Percentiles rank a stretch among this genome's conserved stretches.
Evolutionary conservation across 2,888 invertebrate species (phyloP).

Genomic region (Oligia latruncula): DNA sequence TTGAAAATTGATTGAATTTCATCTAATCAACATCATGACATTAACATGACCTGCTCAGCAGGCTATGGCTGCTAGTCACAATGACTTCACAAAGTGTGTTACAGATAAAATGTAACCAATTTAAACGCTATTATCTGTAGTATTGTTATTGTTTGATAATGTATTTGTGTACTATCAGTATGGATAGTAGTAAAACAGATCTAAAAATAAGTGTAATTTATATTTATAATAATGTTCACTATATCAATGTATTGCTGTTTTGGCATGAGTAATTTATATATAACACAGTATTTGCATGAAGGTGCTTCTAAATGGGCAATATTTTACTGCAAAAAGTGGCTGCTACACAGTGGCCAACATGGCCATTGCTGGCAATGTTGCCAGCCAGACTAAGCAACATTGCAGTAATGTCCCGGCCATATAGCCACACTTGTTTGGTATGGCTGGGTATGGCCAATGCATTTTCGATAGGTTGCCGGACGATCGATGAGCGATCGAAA

Average conservation of each 20-base stretch:
- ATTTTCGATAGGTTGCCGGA: neutral
- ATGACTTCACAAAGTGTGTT: too few species aligned
- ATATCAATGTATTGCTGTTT: slow-evolving; percentile 9
- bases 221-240: neutral
- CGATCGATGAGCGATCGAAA: too few species aligned
- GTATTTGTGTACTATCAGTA: neutral
- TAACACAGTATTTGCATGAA: neutral
- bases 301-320: neutral
- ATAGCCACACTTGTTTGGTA: neutral
- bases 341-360: neutral
- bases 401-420: neutral
- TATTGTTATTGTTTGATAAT: slow-evolving; percentile 8
- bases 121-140: slow-evolving; percentile 8
- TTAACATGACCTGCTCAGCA: neutral
- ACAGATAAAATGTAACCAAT: neutral
- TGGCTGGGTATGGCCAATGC: neutral
- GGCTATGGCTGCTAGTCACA: neutral
- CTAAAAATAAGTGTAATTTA: slow-evolving; percentile 1
- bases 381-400: neutral
- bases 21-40: neutral
- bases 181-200: neutral
- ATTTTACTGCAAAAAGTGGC: neutral
- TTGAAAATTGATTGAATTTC: neutral
- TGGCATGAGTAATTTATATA: neutral
- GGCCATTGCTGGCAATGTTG: neutral